Percentiles rank a stretch among this genome's conserved stretches.
Evolutionary conservation across 1,140 invertebrate species (phyloP).

Genomic region (Amyelois transitella): DNA sequence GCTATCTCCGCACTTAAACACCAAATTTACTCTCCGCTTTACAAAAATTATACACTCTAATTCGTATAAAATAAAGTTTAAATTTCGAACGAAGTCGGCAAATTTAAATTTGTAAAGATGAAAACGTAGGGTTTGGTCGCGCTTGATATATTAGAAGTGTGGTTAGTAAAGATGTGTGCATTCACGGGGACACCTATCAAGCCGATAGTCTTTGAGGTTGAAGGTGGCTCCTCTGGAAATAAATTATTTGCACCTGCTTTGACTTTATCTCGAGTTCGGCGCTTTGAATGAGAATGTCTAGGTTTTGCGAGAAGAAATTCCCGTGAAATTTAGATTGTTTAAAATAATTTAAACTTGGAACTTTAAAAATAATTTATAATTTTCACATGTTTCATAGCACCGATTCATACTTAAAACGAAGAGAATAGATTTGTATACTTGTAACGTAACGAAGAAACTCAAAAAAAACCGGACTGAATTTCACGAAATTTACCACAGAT

Average conservation of each 20-base stretch:
- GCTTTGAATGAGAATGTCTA: background rate
- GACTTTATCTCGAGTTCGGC: conserved; percentile 6
- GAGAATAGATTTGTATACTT: too few relatives aligned
- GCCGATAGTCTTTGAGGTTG: conserved; percentile 57
- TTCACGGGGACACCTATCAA: conserved; percentile 42
- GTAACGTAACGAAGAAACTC: too few relatives aligned
- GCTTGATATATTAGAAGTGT: conserved; percentile 66
- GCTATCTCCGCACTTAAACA: conserved; percentile 59
- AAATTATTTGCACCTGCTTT: background rate
- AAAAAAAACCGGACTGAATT: too few relatives aligned
- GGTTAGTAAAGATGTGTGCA: conserved; percentile 53
- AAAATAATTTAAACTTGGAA: too few relatives aligned
- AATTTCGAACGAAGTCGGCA: background rate
- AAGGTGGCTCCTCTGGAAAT: background rate
- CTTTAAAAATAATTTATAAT: too few relatives aligned
- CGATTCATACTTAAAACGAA: too few relatives aligned
- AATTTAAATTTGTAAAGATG: conserved; percentile 36
- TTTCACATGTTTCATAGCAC: too few relatives aligned
- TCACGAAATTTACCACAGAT: too few relatives aligned
- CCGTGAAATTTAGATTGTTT: background rate
- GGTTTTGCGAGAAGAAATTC: background rate
- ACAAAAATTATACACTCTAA: conserved; percentile 20
- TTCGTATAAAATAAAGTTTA: background rate
- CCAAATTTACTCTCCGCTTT: conserved; percentile 23
- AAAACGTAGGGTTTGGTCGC: conserved; percentile 45